Evolutionary conservation across 2,888 invertebrate genomes (phyloP).

Genomic region (Argyra leucocephala): DNA sequence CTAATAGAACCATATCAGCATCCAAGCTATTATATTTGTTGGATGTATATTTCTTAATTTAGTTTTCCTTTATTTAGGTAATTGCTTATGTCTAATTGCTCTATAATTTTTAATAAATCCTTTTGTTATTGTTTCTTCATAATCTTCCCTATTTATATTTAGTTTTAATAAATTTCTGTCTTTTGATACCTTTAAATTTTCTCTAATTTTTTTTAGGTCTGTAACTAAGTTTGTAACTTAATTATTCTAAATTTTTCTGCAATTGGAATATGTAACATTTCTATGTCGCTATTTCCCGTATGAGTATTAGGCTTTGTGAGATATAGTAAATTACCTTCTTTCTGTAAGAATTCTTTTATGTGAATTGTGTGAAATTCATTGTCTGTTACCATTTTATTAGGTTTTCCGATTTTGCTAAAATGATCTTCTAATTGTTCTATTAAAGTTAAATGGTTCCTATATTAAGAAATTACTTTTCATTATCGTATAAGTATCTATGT

Average conservation of each 20-base stretch:
- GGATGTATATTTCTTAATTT: slow-evolving; percentile 13
- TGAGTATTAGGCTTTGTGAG: slow-evolving; percentile 4
- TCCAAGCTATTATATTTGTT: slow-evolving; percentile 9
- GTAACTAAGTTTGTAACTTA: background rate
- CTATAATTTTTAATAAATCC: slow-evolving; percentile 9
- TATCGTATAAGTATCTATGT: slow-evolving; percentile 13
- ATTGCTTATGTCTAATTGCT: slow-evolving; percentile 11
- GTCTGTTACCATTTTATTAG: slow-evolving; percentile 7
- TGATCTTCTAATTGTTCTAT: background rate
- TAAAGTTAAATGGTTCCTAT: background rate
- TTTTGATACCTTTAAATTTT: background rate
- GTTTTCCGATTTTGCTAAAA: background rate
- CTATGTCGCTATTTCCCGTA: background rate
- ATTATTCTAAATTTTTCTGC: background rate
- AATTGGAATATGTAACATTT: background rate
- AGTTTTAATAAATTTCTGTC: background rate
- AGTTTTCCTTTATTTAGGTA: slow-evolving; percentile 15
- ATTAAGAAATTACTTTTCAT: slow-evolving; percentile 10
- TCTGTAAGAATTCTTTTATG: background rate
- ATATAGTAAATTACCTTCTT: background rate
- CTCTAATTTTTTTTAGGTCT: background rate
- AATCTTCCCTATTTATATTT: slow-evolving; percentile 9
- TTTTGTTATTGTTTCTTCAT: slow-evolving; percentile 2
- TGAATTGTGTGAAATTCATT: slow-evolving; percentile 9
- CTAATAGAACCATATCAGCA: background rate